phyloP scores from a whole-genome alignment of 2,113 vertebrate species.

The Silurus glanis region DNA sequence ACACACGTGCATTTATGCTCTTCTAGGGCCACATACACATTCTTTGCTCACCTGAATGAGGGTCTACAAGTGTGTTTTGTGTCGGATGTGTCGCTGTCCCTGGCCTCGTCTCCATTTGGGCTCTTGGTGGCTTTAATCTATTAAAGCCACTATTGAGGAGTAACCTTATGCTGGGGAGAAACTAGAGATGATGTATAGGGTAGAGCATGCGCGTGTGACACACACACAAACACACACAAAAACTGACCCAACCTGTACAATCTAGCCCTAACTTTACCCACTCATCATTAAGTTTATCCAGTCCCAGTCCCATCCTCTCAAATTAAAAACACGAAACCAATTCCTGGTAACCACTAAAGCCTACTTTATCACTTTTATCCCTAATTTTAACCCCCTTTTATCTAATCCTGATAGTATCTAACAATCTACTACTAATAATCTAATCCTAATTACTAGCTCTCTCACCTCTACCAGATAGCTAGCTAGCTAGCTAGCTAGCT shows the following conservation, averaged over 20 bases:
- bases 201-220: constrained; percentile 44
- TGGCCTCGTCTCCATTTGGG: constrained; percentile 53
- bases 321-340: background rate
- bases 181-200: constrained; percentile 67
- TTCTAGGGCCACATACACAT: background rate
- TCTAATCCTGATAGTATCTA: background rate
- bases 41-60: constrained; percentile 34
- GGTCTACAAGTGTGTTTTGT: constrained; percentile 40
- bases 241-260: constrained; percentile 39
- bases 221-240: constrained; percentile 37
- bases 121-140: constrained; percentile 61
- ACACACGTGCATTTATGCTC: background rate
- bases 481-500: too few species aligned
- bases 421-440: too few species aligned
- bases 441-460: background rate
- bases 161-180: constrained; percentile 72
- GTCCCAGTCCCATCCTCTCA: background rate
- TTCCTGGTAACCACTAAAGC: too few species aligned
- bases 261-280: constrained; percentile 2
- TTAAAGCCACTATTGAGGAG: constrained; percentile 61
- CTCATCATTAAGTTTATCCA: constrained; percentile 37
- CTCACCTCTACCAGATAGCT: background rate
- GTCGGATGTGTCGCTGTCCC: constrained; percentile 30
- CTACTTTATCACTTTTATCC: background rate
- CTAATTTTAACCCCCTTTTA: background rate